Percentiles rank a stretch among this genome's conserved stretches.
Evolutionary conservation across 1,140 invertebrate species (phyloP).

Genomic region (Drosophila hydei): DNA sequence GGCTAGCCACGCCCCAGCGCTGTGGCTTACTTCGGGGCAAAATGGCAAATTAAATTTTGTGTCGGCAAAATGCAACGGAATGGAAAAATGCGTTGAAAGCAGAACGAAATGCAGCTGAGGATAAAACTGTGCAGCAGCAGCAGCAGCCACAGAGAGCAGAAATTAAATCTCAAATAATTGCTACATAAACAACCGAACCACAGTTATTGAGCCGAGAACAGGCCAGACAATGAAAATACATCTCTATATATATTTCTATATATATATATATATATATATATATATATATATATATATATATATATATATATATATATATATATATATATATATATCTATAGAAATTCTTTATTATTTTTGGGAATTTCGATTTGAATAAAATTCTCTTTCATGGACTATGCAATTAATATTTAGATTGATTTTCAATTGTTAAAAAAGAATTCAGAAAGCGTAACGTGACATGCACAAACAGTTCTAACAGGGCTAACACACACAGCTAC

Average conservation of each 20-base stretch:
- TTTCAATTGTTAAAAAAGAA: slow-evolving; percentile 72
- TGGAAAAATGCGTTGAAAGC: slow-evolving; percentile 56
- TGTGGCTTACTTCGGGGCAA: slow-evolving; percentile 56
- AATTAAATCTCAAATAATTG: slow-evolving; percentile 46
- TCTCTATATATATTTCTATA: slow-evolving; percentile 1
- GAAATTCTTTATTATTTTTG: slow-evolving; percentile 9
- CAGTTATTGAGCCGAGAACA: slow-evolving; percentile 31
- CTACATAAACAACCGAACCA: slow-evolving; percentile 40
- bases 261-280: slow-evolving; percentile 1
- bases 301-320: slow-evolving; percentile 2
- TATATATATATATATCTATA: not conserved
- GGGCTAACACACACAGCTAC: not conserved
- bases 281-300: slow-evolving; percentile 5
- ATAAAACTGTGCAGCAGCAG: slow-evolving; percentile 27
- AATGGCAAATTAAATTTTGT: slow-evolving; percentile 77
- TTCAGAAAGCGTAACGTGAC: slow-evolving; percentile 56
- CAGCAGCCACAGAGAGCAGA: slow-evolving; percentile 16
- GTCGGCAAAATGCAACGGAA: slow-evolving; percentile 64
- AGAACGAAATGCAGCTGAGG: slow-evolving; percentile 14
- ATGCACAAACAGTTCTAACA: slow-evolving; percentile 10
- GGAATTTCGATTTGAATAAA: slow-evolving; percentile 29
- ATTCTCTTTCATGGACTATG: slow-evolving; percentile 55
- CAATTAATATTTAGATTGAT: slow-evolving; percentile 82
- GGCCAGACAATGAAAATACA: too few species aligned
- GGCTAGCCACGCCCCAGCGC: slow-evolving; percentile 49